These are phyloP conservation scores for Leptura quadrifasciata DNA, from an alignment of 2,888 invertebrate genomes.

Conservation along the genomic window DNA sequence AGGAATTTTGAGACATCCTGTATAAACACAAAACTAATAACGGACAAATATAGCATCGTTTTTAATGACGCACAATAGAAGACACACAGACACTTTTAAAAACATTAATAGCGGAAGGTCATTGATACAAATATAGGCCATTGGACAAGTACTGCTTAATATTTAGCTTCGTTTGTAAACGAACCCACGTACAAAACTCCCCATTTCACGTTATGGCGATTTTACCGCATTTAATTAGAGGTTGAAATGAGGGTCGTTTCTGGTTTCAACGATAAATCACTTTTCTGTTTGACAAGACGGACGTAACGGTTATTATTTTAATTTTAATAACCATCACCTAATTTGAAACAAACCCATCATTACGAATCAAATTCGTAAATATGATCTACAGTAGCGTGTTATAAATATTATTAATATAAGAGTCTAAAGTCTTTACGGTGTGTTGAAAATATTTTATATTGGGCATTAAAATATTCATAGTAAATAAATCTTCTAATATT, in stretches of 20 bases:
- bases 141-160: background rate
- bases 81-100: background rate
- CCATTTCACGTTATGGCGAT: background rate
- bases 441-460: background rate
- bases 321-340: slow-evolving; percentile 1
- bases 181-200: background rate
- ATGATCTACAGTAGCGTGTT: background rate
- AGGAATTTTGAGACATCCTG: too few species aligned
- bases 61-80: background rate
- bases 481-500: slow-evolving; percentile 11
- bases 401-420: background rate
- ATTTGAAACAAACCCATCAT: slow-evolving; percentile 1
- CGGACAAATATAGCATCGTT: too few species aligned
- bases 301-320: slow-evolving; percentile 1
- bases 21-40: too few species aligned
- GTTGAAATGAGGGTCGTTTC: background rate
- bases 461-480: background rate
- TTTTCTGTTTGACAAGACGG: slow-evolving; percentile 7
- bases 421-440: background rate
- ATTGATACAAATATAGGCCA: background rate
- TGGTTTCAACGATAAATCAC: slow-evolving; percentile 6
- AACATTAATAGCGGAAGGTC: background rate
- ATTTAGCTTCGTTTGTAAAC: background rate
- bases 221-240: slow-evolving; percentile 3
- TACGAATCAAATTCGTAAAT: background rate